phyloP scores from a whole-genome alignment of 64 coral and sea anemone species.

The Montipora cactus region DNA sequence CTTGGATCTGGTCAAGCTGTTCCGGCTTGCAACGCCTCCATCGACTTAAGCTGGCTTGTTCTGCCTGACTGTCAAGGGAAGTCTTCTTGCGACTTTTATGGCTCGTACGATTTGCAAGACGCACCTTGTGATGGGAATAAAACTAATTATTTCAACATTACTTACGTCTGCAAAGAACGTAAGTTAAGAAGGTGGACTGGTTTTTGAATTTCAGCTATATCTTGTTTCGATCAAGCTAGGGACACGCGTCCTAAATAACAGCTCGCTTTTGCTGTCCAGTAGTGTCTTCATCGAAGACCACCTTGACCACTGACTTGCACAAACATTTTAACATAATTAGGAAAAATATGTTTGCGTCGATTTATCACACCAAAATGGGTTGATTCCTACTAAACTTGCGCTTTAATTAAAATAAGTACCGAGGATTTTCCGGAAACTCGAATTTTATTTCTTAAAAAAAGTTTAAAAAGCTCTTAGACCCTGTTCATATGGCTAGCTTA shows the following conservation, averaged over 20 bases:
- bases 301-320: too few relatives aligned
- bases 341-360: too few relatives aligned
- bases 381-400: too few relatives aligned
- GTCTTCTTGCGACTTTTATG: background rate
- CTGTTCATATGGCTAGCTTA: too few relatives aligned
- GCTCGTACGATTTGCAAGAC: background rate
- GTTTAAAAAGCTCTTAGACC: too few relatives aligned
- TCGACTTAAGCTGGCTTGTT: conserved; percentile 13
- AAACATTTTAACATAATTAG: too few relatives aligned
- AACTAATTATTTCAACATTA: conserved; percentile 14
- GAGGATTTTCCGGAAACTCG: too few relatives aligned
- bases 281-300: too few relatives aligned
- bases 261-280: too few relatives aligned
- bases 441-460: too few relatives aligned
- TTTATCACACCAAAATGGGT: too few relatives aligned
- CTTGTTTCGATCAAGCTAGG: background rate
- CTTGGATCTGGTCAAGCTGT: background rate
- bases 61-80: background rate
- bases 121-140: background rate
- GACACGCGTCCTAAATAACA: background rate
- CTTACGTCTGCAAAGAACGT: conserved; percentile 20
- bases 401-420: too few relatives aligned
- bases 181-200: background rate
- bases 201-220: background rate
- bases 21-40: background rate